These are phyloP conservation scores for Carcharodon carcharias DNA, from an alignment of 2,797 vertebrate species.

Conservation along the genomic window DNA sequence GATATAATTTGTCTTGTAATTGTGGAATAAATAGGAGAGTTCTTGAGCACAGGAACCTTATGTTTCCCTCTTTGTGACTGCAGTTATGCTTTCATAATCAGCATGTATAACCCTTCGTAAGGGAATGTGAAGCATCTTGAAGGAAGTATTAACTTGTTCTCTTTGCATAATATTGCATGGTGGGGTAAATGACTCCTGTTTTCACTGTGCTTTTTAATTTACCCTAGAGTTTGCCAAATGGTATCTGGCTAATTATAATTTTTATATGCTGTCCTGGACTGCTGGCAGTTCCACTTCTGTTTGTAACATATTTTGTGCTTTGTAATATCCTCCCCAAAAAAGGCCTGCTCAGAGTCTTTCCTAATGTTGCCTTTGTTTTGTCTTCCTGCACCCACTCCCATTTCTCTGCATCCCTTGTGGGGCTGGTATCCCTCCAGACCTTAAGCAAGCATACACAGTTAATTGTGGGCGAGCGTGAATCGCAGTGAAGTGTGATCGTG, in stretches of 20 bases:
- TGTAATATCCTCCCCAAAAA: background rate
- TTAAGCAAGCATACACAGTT: background rate
- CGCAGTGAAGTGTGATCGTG: background rate
- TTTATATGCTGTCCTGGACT: background rate
- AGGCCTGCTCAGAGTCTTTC: background rate
- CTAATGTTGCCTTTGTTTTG: background rate
- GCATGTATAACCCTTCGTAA: background rate
- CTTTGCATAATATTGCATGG: background rate
- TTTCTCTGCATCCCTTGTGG: background rate
- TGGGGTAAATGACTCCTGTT: background rate
- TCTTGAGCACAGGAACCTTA: background rate
- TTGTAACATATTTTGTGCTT: background rate
- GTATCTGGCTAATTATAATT: background rate
- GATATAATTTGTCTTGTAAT: background rate
- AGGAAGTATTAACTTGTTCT: background rate
- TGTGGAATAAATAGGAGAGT: background rate
- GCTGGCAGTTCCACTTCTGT: background rate
- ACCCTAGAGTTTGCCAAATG: background rate
- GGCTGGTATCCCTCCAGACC: background rate
- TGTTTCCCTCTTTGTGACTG: background rate
- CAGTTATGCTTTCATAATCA: background rate
- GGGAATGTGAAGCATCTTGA: background rate
- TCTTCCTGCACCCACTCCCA: background rate
- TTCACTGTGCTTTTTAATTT: background rate
- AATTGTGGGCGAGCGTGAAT: background rate